phyloP scores from a whole-genome alignment of 1,140 invertebrate genomes.

The Hycleus phaleratus region DNA sequence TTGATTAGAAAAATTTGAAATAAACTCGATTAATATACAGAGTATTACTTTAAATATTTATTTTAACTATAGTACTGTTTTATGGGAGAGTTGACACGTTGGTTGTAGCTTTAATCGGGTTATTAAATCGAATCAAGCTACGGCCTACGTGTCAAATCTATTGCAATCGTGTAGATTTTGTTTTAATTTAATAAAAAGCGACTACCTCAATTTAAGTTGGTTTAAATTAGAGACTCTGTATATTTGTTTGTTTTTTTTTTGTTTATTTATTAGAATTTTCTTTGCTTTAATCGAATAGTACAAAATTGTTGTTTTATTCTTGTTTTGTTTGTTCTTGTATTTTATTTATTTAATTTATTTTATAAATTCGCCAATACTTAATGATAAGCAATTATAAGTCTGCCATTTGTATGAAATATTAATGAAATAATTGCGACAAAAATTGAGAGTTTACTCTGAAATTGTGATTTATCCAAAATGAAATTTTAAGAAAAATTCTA shows the following conservation, averaged over 20 bases:
- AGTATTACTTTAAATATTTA: too few species aligned
- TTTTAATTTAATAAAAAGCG: background rate
- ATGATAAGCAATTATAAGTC: conserved; percentile 18
- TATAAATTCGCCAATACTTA: conserved; percentile 13
- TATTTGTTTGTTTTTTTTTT: conserved; percentile 8
- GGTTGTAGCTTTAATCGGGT: too few species aligned
- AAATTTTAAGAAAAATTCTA: background rate
- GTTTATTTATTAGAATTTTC: background rate
- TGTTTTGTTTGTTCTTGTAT: conserved; percentile 19
- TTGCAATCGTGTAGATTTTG: background rate
- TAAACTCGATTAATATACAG: too few species aligned
- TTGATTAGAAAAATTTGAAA: too few species aligned
- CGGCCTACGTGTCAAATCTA: too few species aligned
- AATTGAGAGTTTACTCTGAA: background rate
- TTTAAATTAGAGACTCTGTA: conserved; percentile 15
- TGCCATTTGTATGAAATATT: conserved; percentile 2
- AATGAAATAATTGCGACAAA: background rate
- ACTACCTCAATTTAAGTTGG: conserved; percentile 19
- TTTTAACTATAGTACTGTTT: too few species aligned
- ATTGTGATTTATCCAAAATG: background rate
- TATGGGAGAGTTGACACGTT: too few species aligned
- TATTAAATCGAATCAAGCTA: too few species aligned
- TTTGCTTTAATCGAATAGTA: conserved; percentile 21
- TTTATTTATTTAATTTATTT: background rate
- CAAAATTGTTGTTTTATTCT: conserved; percentile 12